Evolutionary conservation across 2,888 invertebrate genomes (phyloP), one percentile per base, ranked within the genome.

Genomic region (Lithophane semibrunnea): DNA sequence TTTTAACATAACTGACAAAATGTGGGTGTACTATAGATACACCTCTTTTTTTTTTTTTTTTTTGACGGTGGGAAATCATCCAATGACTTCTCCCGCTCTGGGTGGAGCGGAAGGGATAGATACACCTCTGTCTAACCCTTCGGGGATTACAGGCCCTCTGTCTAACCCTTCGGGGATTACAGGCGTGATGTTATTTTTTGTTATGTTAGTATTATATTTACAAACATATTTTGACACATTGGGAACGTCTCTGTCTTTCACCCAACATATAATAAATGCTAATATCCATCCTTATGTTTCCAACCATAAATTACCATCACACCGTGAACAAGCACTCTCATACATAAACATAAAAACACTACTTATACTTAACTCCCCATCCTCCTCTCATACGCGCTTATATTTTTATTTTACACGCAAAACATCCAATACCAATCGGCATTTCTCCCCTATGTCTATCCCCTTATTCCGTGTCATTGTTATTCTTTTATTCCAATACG

Each of bases 401-500:
- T 82, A 81, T 84, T 85, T 84, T 84, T 85, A 79, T 85, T 82
- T 85, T 85, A 79, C 74, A 64, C 79, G 77, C 82, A 58, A 81
- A 78, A 78, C 64, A 77, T 70, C 68, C 82, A 70, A 69, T 85
- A 75, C 81, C 88, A 86, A 84, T 83, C 84, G 76, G 58, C 79
- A 75, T 79, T 68, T 78, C 82, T 83, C 80, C 86, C 80, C 71
- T 69, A 61, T 66, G 61, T 44, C 56, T 47, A 79, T 87, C 79
- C 84, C 84, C 77, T 81, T 85, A 84, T 84, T 75, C 75, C 75
- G 54, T 49, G 76, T 80, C 84, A 88, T 82, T 86, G 86, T 87
- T 88, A 86, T 89, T 85, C 79, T 88, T 88, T 85, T 90, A 88
- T 88, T 85, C 80, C 84, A 86, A 84, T 83, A 77, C 73, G 86